Evolutionary conservation across 2,888 invertebrate species (phyloP).

Genomic region (Callimorpha dominula): DNA sequence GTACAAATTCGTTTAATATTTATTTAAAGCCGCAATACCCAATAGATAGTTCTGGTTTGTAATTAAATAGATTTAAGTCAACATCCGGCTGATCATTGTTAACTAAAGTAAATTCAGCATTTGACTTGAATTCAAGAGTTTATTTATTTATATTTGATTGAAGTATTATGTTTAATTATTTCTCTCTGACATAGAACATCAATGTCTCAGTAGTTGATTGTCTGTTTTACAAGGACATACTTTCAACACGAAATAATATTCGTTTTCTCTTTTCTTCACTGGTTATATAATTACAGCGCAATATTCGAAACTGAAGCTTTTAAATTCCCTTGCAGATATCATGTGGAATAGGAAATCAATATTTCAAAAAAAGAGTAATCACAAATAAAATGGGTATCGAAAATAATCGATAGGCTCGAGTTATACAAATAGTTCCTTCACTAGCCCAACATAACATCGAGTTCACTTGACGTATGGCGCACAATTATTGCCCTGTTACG

Average conservation of each 20-base stretch:
- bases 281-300: background rate
- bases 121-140: background rate
- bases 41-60: background rate
- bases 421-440: conserved; percentile 14
- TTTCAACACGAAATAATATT: background rate
- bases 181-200: background rate
- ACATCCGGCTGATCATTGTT: background rate
- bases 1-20: background rate
- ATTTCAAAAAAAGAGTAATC: too few species aligned
- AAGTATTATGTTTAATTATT: background rate
- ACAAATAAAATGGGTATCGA: too few species aligned
- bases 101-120: background rate
- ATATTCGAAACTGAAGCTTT: background rate
- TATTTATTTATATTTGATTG: background rate
- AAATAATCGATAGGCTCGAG: background rate
- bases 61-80: background rate
- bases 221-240: background rate
- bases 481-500: conserved; percentile 38
- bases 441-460: conserved; percentile 28
- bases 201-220: background rate
- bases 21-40: background rate
- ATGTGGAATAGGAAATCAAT: background rate
- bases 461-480: conserved; percentile 41
- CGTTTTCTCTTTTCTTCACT: background rate
- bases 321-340: background rate